These are phyloP conservation scores for Monarcha castaneiventris DNA, from an alignment of 2,113 vertebrate species.

Conservation along the genomic window DNA sequence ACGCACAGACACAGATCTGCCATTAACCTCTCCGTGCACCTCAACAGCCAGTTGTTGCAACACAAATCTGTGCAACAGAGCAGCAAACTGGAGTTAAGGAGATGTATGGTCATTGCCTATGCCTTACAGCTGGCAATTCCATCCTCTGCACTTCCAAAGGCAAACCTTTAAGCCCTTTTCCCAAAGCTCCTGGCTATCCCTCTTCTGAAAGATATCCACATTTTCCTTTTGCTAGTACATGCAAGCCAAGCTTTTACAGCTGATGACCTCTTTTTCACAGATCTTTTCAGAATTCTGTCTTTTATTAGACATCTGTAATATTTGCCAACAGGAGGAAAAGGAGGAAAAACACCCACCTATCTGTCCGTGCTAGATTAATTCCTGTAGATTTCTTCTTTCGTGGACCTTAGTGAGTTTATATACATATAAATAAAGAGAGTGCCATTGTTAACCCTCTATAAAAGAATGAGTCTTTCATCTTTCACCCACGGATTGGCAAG, in stretches of 20 bases:
- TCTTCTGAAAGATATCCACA: background rate
- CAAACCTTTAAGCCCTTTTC: background rate
- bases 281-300: background rate
- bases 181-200: background rate
- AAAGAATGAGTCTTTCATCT: conserved; percentile 24
- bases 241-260: background rate
- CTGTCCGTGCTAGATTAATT: background rate
- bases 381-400: background rate
- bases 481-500: background rate
- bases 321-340: background rate
- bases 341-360: background rate
- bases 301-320: background rate
- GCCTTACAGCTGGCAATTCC: background rate
- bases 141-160: background rate
- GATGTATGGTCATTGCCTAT: fast-evolving
- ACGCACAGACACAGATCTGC: background rate
- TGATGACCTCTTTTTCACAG: background rate
- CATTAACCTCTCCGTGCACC: background rate
- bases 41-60: background rate
- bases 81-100: background rate
- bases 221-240: background rate
- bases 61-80: background rate
- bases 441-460: background rate
- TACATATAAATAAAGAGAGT: background rate
- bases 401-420: background rate